phyloP scores from a whole-genome alignment of 2,113 vertebrate genomes.

The Gymnobelideus leadbeateri region DNA sequence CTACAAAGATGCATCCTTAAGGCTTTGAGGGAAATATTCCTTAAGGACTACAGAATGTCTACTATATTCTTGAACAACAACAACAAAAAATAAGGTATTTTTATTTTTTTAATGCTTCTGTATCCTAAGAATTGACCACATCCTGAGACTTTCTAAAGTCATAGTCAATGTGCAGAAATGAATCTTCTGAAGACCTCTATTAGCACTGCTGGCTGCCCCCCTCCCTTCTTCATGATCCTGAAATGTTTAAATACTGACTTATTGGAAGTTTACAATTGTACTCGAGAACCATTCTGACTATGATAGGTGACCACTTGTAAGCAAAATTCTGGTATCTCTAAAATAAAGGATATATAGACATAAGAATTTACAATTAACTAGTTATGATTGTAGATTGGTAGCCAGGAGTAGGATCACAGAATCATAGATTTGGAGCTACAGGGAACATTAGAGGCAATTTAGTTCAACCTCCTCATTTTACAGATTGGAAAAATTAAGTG shows the following conservation, averaged over 20 bases:
- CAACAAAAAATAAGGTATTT: conserved; percentile 53
- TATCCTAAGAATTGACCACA: conserved; percentile 9
- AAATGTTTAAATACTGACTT: conserved; percentile 53
- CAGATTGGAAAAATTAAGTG: background rate
- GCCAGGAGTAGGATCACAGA: background rate
- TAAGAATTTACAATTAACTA: background rate
- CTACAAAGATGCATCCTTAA: conserved; percentile 21
- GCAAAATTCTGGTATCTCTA: conserved; percentile 31
- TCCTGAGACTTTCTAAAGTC: conserved; percentile 53
- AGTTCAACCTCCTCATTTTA: background rate
- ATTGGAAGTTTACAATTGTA: conserved; percentile 52
- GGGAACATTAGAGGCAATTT: background rate
- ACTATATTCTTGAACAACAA: conserved; percentile 62
- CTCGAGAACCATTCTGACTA: conserved; percentile 45
- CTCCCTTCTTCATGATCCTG: conserved; percentile 40
- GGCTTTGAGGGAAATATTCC: conserved; percentile 55
- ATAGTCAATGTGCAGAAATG: conserved; percentile 46
- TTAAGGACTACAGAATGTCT: conserved; percentile 28
- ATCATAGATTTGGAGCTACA: background rate
- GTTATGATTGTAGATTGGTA: background rate
- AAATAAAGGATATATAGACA: background rate
- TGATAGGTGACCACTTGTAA: conserved; percentile 1
- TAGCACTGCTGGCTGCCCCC: background rate
- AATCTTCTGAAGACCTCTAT: background rate
- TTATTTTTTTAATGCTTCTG: conserved; percentile 64